Evolutionary conservation across 1,140 invertebrate species (phyloP), one percentile per base, ranked within the genome.

Genomic region (Nasonia longicornis): DNA sequence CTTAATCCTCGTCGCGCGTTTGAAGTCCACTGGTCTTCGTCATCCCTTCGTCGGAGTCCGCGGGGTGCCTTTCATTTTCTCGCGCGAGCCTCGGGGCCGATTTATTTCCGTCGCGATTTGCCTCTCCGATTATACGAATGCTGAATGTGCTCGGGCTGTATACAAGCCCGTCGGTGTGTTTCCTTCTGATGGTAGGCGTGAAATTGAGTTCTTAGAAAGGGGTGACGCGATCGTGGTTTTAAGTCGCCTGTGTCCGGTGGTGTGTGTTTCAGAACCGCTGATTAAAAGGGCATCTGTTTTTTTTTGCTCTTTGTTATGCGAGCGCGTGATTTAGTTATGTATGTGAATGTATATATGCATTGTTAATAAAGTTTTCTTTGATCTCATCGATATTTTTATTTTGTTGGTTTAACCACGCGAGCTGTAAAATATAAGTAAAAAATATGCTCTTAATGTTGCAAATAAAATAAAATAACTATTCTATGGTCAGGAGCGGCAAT

Each of bases 1-100:
- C 48, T 72, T 72, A 72, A 79, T 79, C 77, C 70, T 8, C 58
- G 52, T 80, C 69, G 69, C 3, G 76, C 69, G 66, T 70, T 78
- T 69, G 42, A 78, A 70, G 66, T 67, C 12, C 35, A 12, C 22
- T 52, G 48, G 22, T 16, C 38, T 63, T 45, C 22, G 76, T 26
- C 22, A 52, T 77, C 76, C 66, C 42, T 69, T 66, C 31, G 63
- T 67, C 35, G 58, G 22, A 22, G 42, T 20, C 42, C 26, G 45
- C 35, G 20, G 35, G 58, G 10, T 63, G 63, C 7, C 31, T 77
- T 77, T 77, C 52, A 67, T 67, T 67, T 58, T 29, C 35, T 48
- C 76, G 22, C 22, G 64, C 52, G 52, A 58, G 20, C 52, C 35
- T 26, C 29, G 35, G 22, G 35, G 35, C 20, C 58, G 31, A 77